Evolutionary conservation across 2,888 invertebrate genomes (phyloP), one percentile per base, ranked within the genome.

Genomic region (Melangyna quadrimaculata): DNA sequence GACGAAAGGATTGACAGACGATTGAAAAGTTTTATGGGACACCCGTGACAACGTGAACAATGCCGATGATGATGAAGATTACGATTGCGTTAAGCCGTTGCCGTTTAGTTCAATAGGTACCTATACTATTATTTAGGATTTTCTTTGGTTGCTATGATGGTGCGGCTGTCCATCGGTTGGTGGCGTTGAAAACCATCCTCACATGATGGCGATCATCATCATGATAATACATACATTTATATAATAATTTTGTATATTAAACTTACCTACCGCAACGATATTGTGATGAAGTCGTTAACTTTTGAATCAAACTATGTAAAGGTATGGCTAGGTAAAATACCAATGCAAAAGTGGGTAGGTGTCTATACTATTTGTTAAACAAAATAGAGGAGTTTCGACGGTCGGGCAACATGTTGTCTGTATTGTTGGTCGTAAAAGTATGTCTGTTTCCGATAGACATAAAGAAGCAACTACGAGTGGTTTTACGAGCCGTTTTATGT

Each of bases 1-100:
- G 86, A 86, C 81, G 86, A 78, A 72, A 72, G 73, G 78, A 78
- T 86, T 86, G 86, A 86, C 86, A 81, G 81, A 78, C 86, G 81
- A 86, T 81, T 86, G 86, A 86, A 86, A 86, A 81, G 81, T 86
- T 86, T 86, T 86, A 86, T 86, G 81, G 81, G 86, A 86, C 86
- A 86, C 77, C 86, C 81, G 86, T 86, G 86, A 86, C 86, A 86
- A 81, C 86, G 73, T 86, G 77, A 86, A 86, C 86, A 86, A 86
- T 86, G 86, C 86, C 86, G 86, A 86, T 86, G 86, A 81, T 81
- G 86, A 86, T 86, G 81, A 77, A 69, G 86, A 86, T 86, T 55
- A 77, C 84, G 80, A 86, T 84, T 84, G 51, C 75, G 74, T 35
- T 48, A 59, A n/a, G 17, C 14, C 24, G 48, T 22, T 14, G 22